Conservation (phyloP, 2,113 vertebrate species). For the Alectura lathami region DNA sequence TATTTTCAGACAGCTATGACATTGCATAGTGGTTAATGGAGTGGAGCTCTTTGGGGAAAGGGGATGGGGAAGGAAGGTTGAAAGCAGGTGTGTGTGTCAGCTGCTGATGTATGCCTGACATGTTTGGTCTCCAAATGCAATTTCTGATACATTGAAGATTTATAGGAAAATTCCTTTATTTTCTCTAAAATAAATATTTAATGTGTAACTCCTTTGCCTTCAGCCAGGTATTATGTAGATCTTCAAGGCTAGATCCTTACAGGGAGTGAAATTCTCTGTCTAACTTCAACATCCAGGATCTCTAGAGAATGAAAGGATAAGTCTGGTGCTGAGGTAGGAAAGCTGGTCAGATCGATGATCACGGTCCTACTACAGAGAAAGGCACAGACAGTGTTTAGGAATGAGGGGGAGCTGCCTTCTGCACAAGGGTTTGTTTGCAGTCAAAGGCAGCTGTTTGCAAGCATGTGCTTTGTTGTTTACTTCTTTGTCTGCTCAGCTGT, state of each 20-base stretch:
- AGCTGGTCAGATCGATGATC: not conserved
- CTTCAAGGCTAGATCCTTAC: not conserved
- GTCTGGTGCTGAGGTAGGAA: not conserved
- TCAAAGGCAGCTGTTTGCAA: not conserved
- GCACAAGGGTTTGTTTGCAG: not conserved
- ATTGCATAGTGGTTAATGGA: constrained; percentile 18
- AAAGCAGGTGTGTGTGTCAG: constrained; percentile 5
- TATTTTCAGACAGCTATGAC: constrained; percentile 54
- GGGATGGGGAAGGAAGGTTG: not conserved
- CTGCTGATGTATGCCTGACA: constrained; percentile 33
- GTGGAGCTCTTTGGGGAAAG: constrained; percentile 14
- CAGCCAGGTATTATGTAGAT: not conserved
- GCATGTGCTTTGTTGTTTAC: not conserved
- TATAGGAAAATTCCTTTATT: constrained; percentile 55
- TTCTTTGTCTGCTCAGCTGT: not conserved
- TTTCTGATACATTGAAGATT: constrained; percentile 49
- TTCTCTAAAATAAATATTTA: constrained; percentile 33
- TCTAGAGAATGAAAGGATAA: not conserved
- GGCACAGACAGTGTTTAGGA: not conserved
- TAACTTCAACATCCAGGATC: not conserved
- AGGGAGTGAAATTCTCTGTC: not conserved
- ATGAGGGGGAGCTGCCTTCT: not conserved
- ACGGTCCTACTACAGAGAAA: not conserved
- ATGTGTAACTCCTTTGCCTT: not conserved
- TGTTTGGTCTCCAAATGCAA: not conserved